A percentile compares a stretch with the other conserved stretches of the same genome.
These are phyloP conservation scores for Hecatera dysodea DNA, from an alignment of 2,888 invertebrate genomes.

Conservation along the genomic window DNA sequence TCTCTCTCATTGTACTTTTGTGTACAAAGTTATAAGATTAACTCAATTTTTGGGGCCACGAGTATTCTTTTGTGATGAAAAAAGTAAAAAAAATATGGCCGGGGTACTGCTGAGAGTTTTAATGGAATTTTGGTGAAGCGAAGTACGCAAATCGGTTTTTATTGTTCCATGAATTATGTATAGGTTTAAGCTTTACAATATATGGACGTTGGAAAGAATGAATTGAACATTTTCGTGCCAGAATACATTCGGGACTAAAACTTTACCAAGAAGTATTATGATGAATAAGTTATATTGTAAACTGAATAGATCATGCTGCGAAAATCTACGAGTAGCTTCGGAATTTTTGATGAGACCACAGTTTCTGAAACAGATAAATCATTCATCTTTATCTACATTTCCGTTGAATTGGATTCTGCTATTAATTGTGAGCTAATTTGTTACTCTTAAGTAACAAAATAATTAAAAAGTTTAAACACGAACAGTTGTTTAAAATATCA, in stretches of 20 bases:
- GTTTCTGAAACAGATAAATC: constrained; percentile 13
- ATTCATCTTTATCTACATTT: not conserved
- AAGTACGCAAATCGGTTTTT: constrained; percentile 69
- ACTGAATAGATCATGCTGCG: constrained; percentile 28
- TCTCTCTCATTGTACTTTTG: constrained; percentile 75
- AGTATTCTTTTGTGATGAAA: constrained; percentile 75
- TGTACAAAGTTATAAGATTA: constrained; percentile 79
- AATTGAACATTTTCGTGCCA: constrained; percentile 54
- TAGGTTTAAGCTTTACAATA: constrained; percentile 63
- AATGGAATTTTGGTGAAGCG: constrained; percentile 76
- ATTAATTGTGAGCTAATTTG: not conserved
- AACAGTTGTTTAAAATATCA: constrained; percentile 16
- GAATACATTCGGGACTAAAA: constrained; percentile 52
- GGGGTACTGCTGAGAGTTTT: constrained; percentile 72
- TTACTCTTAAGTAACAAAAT: not conserved
- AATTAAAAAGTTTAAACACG: constrained; percentile 13
- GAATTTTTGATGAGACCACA: not conserved
- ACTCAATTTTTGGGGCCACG: constrained; percentile 80
- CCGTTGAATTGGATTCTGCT: not conserved
- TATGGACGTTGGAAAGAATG: constrained; percentile 55
- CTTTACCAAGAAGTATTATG: constrained; percentile 47
- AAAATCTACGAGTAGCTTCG: constrained; percentile 14
- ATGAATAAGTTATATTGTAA: constrained; percentile 57
- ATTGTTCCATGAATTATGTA: constrained; percentile 73
- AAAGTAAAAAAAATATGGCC: constrained; percentile 68